Evolutionary conservation across 2,797 vertebrate genomes (phyloP).

Genomic region (Esox masquinongy): DNA sequence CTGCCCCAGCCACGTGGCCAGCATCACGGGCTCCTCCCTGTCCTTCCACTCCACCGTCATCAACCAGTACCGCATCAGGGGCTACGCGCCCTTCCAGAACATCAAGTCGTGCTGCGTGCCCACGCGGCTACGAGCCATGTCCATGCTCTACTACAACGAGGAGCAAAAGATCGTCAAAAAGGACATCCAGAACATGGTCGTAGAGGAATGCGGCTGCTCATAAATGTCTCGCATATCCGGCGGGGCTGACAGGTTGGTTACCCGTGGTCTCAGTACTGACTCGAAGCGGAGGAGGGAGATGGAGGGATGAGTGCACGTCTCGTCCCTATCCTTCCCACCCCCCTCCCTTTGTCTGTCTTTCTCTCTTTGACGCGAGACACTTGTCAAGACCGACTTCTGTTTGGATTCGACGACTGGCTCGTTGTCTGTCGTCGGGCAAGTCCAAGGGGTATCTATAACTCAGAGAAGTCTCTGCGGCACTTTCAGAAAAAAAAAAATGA

Average conservation of each 20-base stretch:
- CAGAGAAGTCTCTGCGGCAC: constrained; percentile 69
- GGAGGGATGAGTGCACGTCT: constrained; percentile 11
- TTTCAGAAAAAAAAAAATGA: constrained; percentile 60
- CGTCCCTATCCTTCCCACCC: background rate
- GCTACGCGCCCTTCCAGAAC: constrained; percentile 92
- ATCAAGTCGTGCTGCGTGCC: constrained; percentile 96
- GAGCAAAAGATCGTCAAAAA: constrained; percentile 98
- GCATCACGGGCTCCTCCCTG: constrained; percentile 88
- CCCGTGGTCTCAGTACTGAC: constrained; percentile 9
- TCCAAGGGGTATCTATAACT: constrained; percentile 58
- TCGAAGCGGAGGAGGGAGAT: constrained; percentile 20
- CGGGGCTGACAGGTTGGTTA: constrained; percentile 27
- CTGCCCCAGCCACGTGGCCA: constrained; percentile 92
- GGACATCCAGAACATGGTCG: constrained; percentile 98
- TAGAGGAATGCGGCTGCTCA: constrained; percentile 98
- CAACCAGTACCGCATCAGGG: constrained; percentile 95
- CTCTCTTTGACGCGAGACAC: constrained; percentile 25
- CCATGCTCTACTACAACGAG: constrained; percentile 98
- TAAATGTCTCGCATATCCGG: constrained; percentile 58
- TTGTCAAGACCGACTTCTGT: constrained; percentile 46
- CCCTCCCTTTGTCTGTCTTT: background rate
- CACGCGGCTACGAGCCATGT: constrained; percentile 95
- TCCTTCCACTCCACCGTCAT: constrained; percentile 98
- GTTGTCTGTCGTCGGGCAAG: background rate
- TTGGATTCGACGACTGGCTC: constrained; percentile 22